A percentile compares a stretch with the other conserved stretches of the same genome.
These are phyloP conservation scores for Loxodonta africana DNA, from an alignment of 2,113 vertebrate genomes.

Conservation along the genomic window DNA sequence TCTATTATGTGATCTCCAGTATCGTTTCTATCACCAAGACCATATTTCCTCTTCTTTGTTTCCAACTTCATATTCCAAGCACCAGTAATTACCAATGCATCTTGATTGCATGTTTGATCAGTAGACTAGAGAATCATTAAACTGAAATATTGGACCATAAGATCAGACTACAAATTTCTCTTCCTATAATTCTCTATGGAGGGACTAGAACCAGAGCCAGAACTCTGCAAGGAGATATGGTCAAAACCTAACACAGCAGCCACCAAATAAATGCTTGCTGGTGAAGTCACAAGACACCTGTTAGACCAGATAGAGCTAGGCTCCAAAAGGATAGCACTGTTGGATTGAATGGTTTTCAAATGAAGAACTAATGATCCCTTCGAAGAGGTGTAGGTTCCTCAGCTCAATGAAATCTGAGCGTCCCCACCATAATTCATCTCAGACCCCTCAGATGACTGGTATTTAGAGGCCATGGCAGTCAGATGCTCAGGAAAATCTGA, in stretches of 20 bases:
- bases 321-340: not conserved
- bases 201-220: not conserved
- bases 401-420: not conserved
- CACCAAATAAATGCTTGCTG: not conserved
- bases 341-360: not conserved
- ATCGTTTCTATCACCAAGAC: no score
- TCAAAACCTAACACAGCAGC: not conserved
- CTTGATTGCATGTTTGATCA: no score
- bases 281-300: not conserved
- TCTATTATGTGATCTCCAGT: no score
- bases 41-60: no score
- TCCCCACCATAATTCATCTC: not conserved
- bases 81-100: no score
- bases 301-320: not conserved
- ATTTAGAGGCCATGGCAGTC: not conserved
- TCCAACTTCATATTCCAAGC: no score
- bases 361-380: not conserved
- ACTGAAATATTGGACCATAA: not conserved
- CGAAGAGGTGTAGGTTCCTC: slow-evolving; percentile 8
- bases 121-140: not conserved
- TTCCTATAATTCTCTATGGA: not conserved
- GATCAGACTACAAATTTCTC: not conserved
- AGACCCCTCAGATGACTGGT: not conserved
- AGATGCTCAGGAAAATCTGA: not conserved
- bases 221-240: not conserved